Percentiles rank a stretch among this genome's conserved stretches.
phyloP scores from a whole-genome alignment of 2,888 invertebrate genomes.

The Nemurella pictetii region DNA sequence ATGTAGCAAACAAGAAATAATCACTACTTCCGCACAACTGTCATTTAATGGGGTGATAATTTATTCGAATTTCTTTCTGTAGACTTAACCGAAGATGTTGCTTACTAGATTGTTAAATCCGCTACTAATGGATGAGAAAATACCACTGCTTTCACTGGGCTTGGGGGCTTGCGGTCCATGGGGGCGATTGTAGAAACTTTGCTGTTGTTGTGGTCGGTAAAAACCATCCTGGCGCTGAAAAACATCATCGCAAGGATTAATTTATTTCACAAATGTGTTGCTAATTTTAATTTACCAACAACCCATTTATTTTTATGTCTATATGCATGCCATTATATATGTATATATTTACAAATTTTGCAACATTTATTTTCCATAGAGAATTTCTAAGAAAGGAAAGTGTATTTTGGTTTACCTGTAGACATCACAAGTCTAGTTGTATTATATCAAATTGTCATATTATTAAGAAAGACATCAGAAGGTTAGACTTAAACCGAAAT shows the following conservation, averaged over 20 bases:
- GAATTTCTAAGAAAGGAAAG: too few relatives aligned
- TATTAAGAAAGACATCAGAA: not conserved
- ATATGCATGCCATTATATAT: too few relatives aligned
- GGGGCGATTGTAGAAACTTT: conserved; percentile 50
- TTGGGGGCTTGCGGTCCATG: conserved; percentile 55
- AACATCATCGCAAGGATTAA: not conserved
- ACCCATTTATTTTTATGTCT: too few relatives aligned
- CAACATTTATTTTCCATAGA: too few relatives aligned
- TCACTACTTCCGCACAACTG: not conserved
- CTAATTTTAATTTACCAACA: too few relatives aligned
- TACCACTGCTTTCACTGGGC: conserved; percentile 58
- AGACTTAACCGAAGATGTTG: conserved; percentile 70
- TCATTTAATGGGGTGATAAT: not conserved
- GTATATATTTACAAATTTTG: too few relatives aligned
- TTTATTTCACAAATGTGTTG: too few relatives aligned
- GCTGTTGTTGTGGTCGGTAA: conserved; percentile 60
- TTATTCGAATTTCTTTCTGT: not conserved
- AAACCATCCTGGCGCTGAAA: conserved; percentile 57
- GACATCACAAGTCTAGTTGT: too few relatives aligned
- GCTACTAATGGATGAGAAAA: conserved; percentile 75
- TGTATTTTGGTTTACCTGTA: too few relatives aligned
- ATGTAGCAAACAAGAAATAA: not conserved
- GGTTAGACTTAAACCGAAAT: not conserved
- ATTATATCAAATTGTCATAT: too few relatives aligned
- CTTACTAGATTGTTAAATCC: conserved; percentile 78